Evolutionary conservation across 2,888 invertebrate genomes (phyloP).

Genomic region (Holacanthella duospinosa): DNA sequence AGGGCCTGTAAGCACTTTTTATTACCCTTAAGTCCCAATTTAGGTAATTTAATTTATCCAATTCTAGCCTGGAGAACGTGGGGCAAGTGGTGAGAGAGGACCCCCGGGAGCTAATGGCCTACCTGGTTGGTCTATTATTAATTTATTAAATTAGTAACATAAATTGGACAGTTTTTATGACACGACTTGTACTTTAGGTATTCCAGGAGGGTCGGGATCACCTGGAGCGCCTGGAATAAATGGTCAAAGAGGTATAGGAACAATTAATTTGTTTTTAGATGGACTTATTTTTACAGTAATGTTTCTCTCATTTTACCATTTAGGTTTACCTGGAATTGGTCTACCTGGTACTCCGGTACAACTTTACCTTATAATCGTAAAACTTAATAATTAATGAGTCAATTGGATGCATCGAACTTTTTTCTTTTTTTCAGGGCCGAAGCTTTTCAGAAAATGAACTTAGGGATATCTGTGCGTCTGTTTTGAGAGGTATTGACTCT

Average conservation of each 20-base stretch:
- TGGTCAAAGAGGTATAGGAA: neutral
- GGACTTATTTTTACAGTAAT: too few species aligned
- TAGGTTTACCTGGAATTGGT: constrained; percentile 2
- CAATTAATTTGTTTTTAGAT: neutral
- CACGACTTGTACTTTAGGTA: too few species aligned
- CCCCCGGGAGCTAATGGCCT: constrained; percentile 36
- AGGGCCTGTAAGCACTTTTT: neutral
- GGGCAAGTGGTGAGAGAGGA: constrained; percentile 39
- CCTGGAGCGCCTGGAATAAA: constrained; percentile 49
- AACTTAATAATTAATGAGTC: neutral
- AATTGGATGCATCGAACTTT: too few species aligned
- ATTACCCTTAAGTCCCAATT: neutral
- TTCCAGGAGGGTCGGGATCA: constrained; percentile 51
- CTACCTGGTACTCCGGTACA: neutral
- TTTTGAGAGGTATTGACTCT: constrained; percentile 67
- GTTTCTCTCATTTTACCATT: neutral
- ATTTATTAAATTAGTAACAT: neutral
- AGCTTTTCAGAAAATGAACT: constrained; percentile 62
- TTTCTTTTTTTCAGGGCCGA: constrained; percentile 50
- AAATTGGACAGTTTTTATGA: neutral
- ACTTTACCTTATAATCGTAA: neutral
- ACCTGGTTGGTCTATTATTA: neutral
- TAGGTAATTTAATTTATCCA: neutral
- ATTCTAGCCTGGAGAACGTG: constrained; percentile 38
- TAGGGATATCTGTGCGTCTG: constrained; percentile 65